Base-by-base conservation (phyloP, 2,888 invertebrate genomes). In the Silvanus unidentatus region DNA sequence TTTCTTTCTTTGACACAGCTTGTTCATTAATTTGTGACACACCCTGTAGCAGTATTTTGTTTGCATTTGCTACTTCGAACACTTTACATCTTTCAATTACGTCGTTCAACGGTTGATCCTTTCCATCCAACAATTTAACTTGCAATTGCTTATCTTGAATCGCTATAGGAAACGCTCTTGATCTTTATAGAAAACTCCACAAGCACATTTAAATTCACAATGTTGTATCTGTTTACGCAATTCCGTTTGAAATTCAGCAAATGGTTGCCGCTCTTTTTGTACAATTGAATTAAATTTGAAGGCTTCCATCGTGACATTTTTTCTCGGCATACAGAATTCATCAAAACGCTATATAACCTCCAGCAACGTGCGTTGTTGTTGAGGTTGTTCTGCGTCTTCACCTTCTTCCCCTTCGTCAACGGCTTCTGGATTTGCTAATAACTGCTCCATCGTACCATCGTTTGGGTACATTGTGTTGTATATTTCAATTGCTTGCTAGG, bases 181-280 rank as follows among this genome's bases (percentile, higher is more conserved):
- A n/a, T n/a, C n/a, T n/a, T 9, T 14, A 37, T 9, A 4, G 14
- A 37, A n/a, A n/a, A n/a, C n/a, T n/a, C 37, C 37, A 37, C 37
- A 37, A 11, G 4, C 15, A 37, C 37, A 37, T 37, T 4, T 37
- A n/a, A 15, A 37, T 37, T 37, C 15, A 9, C 37, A 37, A 9
- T 6, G 16, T 6, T 13, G 2, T 16, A 37, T 4, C 12, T 37
- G 37, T 4, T 3, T 16, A 6, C 37, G 37, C 3, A 37, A 12
- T 37, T 15, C 15, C 12, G 37, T 37, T 13, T 37, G 15, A 16
- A 37, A 37, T 6, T 37, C 37, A 10, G 3, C n/a, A 13, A 37
- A 37, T n/a, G 37, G 3, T 37, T 37, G 37, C n/a, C 15, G 13
- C 12, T 37, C 16, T 16, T 37, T 37, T 16, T 37, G 37, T 12